phyloP scores from a whole-genome alignment of 2,113 vertebrate genomes.

The Pungitius pungitius region DNA sequence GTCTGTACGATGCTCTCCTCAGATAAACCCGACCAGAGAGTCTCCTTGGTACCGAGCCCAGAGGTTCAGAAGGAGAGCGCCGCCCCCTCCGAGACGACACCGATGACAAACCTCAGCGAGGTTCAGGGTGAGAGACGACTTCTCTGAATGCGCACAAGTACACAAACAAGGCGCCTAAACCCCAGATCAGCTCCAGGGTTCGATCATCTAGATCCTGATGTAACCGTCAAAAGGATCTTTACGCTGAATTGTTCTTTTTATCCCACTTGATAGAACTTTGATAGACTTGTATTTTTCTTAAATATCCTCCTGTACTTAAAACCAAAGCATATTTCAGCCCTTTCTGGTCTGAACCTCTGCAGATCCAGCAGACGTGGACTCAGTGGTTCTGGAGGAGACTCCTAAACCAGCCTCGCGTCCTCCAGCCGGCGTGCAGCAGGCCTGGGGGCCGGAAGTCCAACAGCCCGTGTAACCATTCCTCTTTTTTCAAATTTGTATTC shows the following conservation, averaged over 20 bases:
- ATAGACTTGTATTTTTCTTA: background rate
- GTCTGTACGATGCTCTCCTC: background rate
- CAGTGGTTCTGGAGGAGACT: constrained; percentile 83
- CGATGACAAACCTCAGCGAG: constrained; percentile 31
- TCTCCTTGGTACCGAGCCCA: constrained; percentile 21
- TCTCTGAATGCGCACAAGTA: background rate
- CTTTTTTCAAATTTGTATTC: background rate
- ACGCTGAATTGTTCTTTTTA: background rate
- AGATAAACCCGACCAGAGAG: constrained; percentile 61
- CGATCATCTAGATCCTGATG: no score
- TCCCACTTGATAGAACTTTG: background rate
- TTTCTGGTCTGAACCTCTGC: constrained; percentile 32
- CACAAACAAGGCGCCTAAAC: no score
- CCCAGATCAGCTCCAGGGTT: no score
- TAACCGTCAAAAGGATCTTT: background rate
- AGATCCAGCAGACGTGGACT: constrained; percentile 89
- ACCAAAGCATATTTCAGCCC: background rate
- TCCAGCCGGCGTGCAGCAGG: constrained; percentile 73
- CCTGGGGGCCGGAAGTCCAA: constrained; percentile 82
- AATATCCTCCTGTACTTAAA: background rate
- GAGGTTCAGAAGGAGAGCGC: constrained; percentile 51
- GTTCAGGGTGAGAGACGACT: constrained; percentile 49
- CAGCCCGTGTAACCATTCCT: constrained; percentile 61
- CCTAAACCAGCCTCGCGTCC: constrained; percentile 51
- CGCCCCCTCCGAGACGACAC: constrained; percentile 19